Evolutionary conservation across 2,113 vertebrate species (phyloP).

Genomic region (Anoura caudifer): DNA sequence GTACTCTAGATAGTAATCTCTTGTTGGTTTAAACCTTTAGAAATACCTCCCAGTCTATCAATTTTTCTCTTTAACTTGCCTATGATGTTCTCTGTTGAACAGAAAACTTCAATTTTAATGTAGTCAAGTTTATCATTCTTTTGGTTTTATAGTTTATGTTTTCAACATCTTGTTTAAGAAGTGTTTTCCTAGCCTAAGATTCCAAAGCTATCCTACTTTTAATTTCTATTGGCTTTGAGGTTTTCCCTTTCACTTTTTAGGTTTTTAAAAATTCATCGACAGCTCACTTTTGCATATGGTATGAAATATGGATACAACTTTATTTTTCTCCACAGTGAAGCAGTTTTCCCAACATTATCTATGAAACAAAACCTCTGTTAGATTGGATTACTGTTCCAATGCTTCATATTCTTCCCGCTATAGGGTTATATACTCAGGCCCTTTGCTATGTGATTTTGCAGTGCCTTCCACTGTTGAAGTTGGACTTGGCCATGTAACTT

Average conservation of each 20-base stretch:
- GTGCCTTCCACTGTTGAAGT: neutral
- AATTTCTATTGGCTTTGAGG: neutral
- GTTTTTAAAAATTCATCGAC: neutral
- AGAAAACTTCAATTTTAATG: constrained; percentile 43
- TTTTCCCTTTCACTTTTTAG: constrained; percentile 18
- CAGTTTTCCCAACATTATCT: neutral
- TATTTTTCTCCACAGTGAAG: neutral
- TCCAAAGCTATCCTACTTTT: constrained; percentile 5
- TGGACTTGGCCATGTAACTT: neutral
- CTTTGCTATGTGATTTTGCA: neutral
- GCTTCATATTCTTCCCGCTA: neutral
- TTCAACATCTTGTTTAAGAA: constrained; percentile 9
- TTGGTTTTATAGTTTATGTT: constrained; percentile 27
- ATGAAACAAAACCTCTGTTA: neutral
- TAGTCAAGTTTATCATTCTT: neutral
- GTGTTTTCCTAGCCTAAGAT: neutral
- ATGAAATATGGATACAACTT: neutral
- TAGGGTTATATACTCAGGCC: neutral
- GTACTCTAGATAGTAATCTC: constrained; percentile 4
- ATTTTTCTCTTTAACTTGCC: constrained; percentile 23
- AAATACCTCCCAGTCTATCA: constrained; percentile 17
- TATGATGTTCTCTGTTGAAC: constrained; percentile 13
- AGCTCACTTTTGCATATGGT: neutral
- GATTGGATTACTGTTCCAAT: neutral
- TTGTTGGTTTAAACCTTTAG: constrained; percentile 25